Evolutionary conservation across 2,888 invertebrate genomes (phyloP).

Genomic region (Ophion ellenae): DNA sequence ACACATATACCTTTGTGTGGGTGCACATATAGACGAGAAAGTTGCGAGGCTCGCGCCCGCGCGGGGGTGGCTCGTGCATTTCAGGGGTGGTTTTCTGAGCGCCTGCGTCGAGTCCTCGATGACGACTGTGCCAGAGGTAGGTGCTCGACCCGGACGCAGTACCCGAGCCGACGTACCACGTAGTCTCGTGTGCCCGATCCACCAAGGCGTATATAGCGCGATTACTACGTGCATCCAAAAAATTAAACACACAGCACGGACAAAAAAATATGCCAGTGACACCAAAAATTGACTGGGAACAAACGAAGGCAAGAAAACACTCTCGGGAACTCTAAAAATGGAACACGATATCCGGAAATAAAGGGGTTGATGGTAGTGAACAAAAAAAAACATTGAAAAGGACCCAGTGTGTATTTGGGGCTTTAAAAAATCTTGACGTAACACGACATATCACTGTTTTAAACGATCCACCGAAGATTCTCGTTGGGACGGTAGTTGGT

Average conservation of each 20-base stretch:
- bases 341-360: neutral
- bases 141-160: conserved; percentile 82
- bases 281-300: neutral
- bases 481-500: neutral
- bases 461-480: neutral
- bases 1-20: neutral
- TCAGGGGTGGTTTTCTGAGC: conserved; percentile 74
- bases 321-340: neutral
- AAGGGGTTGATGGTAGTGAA: neutral
- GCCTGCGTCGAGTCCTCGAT: conserved; percentile 82
- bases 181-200: conserved; percentile 57
- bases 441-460: neutral
- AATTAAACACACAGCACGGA: neutral
- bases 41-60: conserved; percentile 41
- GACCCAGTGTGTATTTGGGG: neutral
- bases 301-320: neutral
- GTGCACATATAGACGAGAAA: neutral
- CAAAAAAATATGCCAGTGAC: neutral
- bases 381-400: neutral
- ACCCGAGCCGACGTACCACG: conserved; percentile 69
- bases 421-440: neutral
- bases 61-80: conserved; percentile 66
- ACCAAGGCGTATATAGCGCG: conserved; percentile 32
- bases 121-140: conserved; percentile 77
- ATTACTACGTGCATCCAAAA: conserved; percentile 26